A percentile compares a stretch with the other conserved stretches of the same genome.
Conservation (phyloP, 2,888 invertebrate genomes). For the Orchesella flavescens region DNA sequence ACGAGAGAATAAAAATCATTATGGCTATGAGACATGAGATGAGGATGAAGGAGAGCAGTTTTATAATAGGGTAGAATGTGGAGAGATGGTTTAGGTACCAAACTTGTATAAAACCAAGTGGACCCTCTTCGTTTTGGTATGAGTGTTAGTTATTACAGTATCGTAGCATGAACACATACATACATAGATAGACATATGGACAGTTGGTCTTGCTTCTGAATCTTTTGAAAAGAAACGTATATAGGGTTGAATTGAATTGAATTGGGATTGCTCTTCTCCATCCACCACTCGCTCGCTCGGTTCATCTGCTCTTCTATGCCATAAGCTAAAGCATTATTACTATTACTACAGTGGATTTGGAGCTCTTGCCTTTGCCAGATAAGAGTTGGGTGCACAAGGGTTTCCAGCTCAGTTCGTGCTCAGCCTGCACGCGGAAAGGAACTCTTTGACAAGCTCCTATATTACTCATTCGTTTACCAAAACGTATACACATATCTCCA, state of each 20-base stretch:
- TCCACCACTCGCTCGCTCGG: constrained; percentile 27
- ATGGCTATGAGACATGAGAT: neutral
- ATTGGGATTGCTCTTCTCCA: constrained; percentile 6
- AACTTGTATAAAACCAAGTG: neutral
- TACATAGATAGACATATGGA: constrained; percentile 38
- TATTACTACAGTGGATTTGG: too few species aligned
- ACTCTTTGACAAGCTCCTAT: constrained; percentile 20
- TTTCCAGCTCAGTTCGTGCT: constrained; percentile 68
- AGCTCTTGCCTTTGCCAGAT: constrained; percentile 12
- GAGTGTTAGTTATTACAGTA: too few species aligned
- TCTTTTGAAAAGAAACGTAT: constrained; percentile 7
- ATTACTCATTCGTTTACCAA: neutral
- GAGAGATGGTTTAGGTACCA: constrained; percentile 31
- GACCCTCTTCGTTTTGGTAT: neutral
- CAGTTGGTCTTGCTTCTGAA: constrained; percentile 54
- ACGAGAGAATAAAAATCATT: constrained; percentile 31
- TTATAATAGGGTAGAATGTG: constrained; percentile 6
- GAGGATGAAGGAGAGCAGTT: neutral
- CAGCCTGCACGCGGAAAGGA: constrained; percentile 65
- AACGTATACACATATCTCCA: neutral
- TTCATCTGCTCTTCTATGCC: constrained; percentile 38
- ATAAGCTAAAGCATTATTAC: neutral
- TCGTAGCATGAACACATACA: constrained; percentile 17
- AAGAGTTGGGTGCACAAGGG: constrained; percentile 29
- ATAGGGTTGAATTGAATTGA: constrained; percentile 24